Evolutionary conservation across 2,888 invertebrate species (phyloP), one percentile per base, ranked within the genome.

Genomic region (Caenorhabditis virilis): DNA sequence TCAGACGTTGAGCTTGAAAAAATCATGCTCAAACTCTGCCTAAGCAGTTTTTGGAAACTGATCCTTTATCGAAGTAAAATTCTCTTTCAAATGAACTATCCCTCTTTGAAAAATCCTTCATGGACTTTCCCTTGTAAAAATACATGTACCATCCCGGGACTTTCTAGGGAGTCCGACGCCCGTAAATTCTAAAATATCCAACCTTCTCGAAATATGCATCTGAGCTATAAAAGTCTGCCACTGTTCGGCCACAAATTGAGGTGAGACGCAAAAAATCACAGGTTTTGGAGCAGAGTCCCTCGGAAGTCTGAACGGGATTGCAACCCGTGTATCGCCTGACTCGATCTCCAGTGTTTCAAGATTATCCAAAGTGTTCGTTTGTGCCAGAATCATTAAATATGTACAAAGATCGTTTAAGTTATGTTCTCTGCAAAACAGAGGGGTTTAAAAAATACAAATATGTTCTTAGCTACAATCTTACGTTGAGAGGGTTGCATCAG

Each of bases 151-250:
- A n/a, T n/a, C n/a, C n/a, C n/a, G n/a, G n/a, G n/a, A n/a, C n/a
- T n/a, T n/a, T n/a, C n/a, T n/a, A n/a, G n/a, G n/a, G n/a, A n/a
- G n/a, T n/a, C n/a, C n/a, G n/a, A n/a, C n/a, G n/a, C n/a, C n/a
- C n/a, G n/a, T n/a, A n/a, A n/a, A n/a, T n/a, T n/a, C n/a, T n/a
- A 38, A n/a, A 6, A n/a, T 11, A 38, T 11, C 6, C 7, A 38
- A 38, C 38, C 38, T 38, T 13, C n/a, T 38, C 18, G 54, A 23
- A 18, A 55, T 27, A 9, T 55, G 55, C n/a, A 45, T 48, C 15
- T 55, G 55, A 2, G 48, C 42, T 4, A 55, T 23, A 27, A 55
- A 55, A 1, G 48, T 25, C 16, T 48, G 55, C 55, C 55, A 55
- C 33, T 55, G 48, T 18, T 55, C 55, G 6, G 55, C 33, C 1